These are phyloP conservation scores for Carettochelys insculpta DNA, from an alignment of 2,113 vertebrate species.

Conservation along the genomic window DNA sequence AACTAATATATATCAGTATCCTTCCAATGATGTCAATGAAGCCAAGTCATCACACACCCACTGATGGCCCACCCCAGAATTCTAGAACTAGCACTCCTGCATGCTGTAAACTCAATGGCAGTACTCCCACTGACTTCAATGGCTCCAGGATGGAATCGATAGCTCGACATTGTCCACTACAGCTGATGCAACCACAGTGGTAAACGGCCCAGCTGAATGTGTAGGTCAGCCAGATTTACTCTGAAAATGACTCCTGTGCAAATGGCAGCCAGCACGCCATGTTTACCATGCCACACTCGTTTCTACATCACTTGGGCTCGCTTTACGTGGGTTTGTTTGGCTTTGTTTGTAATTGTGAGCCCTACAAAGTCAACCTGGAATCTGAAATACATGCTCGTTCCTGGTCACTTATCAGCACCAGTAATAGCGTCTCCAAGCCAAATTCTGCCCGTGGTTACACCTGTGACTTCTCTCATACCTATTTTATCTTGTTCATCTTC, in stretches of 20 bases:
- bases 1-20: not conserved
- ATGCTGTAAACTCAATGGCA: not conserved
- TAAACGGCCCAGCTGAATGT: not conserved
- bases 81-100: not conserved
- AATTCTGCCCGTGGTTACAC: not conserved
- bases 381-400: not conserved
- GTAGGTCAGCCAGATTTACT: not conserved
- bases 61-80: not conserved
- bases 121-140: not conserved
- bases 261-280: not conserved
- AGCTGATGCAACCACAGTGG: not conserved
- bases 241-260: accelerated
- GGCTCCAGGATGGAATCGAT: not conserved
- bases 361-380: not conserved
- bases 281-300: not conserved
- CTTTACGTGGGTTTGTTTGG: accelerated
- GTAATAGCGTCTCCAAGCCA: not conserved
- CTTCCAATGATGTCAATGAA: not conserved
- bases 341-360: not conserved
- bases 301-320: accelerated
- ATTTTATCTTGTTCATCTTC: not conserved
- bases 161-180: not conserved
- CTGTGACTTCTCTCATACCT: accelerated
- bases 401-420: not conserved
- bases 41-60: not conserved